These are phyloP conservation scores for Phaethornis superciliosus DNA, from an alignment of 2,113 vertebrate species.

Conservation along the genomic window DNA sequence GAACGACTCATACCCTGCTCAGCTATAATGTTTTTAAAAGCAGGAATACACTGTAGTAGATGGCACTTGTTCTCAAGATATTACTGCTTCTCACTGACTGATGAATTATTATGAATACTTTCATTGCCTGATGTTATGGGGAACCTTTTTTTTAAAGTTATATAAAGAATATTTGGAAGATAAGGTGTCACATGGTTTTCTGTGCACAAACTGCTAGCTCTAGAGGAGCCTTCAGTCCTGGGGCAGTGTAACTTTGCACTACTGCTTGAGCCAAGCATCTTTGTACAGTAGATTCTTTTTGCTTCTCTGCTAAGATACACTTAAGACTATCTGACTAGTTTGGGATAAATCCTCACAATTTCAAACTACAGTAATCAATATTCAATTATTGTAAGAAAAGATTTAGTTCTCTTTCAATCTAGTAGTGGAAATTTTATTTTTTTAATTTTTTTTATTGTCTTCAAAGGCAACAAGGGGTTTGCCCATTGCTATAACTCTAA, in stretches of 20 bases:
- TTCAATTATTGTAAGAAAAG: background rate
- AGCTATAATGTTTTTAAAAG: background rate
- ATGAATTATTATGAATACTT: background rate
- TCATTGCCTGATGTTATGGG: background rate
- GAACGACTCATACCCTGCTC: background rate
- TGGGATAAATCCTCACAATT: background rate
- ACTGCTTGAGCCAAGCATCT: constrained; percentile 47
- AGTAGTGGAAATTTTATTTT: background rate
- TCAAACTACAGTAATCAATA: background rate
- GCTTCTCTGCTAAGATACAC: constrained; percentile 12
- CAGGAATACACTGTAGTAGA: background rate
- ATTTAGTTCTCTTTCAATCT: background rate
- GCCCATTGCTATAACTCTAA: background rate
- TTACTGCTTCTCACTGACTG: background rate
- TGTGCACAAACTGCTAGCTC: constrained; percentile 28
- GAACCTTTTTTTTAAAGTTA: background rate
- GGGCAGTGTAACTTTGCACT: constrained; percentile 52
- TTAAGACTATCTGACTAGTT: background rate
- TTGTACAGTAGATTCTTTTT: constrained; percentile 27
- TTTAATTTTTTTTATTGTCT: background rate
- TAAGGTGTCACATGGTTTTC: background rate
- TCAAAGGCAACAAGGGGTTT: background rate
- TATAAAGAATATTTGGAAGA: constrained; percentile 8
- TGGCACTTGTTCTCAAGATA: constrained; percentile 3
- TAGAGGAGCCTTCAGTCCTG: background rate